Evolutionary conservation across 2,888 invertebrate genomes (phyloP).

Genomic region (Tinea trinotella): DNA sequence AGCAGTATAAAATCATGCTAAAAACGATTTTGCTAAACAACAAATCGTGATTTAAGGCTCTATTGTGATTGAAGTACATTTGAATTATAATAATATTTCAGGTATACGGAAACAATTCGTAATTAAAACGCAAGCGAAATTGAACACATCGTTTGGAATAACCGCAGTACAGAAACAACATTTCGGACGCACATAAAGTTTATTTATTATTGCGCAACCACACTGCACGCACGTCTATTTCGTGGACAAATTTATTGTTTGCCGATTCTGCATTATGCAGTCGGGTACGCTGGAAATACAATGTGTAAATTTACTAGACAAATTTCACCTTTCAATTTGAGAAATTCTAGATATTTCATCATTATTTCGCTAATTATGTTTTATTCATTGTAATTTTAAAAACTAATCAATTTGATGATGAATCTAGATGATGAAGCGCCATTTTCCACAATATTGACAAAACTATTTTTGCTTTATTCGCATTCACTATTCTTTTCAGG

Average conservation of each 20-base stretch:
- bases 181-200: conserved; percentile 44
- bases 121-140: conserved; percentile 13
- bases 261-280: conserved; percentile 51
- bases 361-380: not conserved
- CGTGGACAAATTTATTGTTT: conserved; percentile 55
- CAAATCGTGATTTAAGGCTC: too few relatives aligned
- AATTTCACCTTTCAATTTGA: conserved; percentile 9
- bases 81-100: not conserved
- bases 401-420: too few relatives aligned
- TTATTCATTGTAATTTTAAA: too few relatives aligned
- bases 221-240: conserved; percentile 59
- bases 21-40: too few relatives aligned
- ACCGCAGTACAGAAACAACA: conserved; percentile 17
- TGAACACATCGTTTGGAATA: conserved; percentile 15
- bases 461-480: too few relatives aligned
- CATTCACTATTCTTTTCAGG: too few relatives aligned
- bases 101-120: not conserved
- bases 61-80: too few relatives aligned
- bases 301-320: conserved; percentile 15
- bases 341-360: not conserved
- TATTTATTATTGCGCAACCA: conserved; percentile 56
- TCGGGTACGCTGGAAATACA: conserved; percentile 31
- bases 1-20: too few relatives aligned
- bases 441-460: too few relatives aligned
- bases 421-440: too few relatives aligned